Evolutionary conservation across 2,888 invertebrate species (phyloP).

Genomic region (Synergus japonicus): DNA sequence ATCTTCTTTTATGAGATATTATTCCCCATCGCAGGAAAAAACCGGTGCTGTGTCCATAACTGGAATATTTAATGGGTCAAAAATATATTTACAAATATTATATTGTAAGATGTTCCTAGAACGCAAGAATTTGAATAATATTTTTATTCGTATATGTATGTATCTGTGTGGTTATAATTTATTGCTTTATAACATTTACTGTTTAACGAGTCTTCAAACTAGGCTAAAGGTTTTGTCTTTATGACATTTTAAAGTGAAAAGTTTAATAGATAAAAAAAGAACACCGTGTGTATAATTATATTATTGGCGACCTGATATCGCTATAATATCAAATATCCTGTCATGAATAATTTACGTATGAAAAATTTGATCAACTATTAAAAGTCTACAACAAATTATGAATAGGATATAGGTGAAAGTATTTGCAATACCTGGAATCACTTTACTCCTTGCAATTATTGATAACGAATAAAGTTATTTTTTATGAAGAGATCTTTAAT

Average conservation of each 20-base stretch:
- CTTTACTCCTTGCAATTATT: neutral
- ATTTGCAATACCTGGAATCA: neutral
- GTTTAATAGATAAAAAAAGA: neutral
- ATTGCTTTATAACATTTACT: neutral
- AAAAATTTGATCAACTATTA: neutral
- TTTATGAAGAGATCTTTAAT: slow-evolving; percentile 19
- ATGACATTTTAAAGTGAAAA: neutral
- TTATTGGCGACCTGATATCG: neutral
- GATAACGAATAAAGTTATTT: neutral
- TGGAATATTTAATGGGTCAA: neutral
- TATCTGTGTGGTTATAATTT: neutral
- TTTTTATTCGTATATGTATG: neutral
- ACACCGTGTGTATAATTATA: neutral
- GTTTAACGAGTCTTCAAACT: neutral
- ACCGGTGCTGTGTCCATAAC: neutral
- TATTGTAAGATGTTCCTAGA: neutral
- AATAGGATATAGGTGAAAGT: neutral
- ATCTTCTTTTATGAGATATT: neutral
- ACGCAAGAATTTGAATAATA: neutral
- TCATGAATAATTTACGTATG: neutral
- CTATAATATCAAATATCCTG: neutral
- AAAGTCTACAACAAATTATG: neutral
- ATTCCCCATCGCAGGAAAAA: neutral
- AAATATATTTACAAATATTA: too few relatives aligned
- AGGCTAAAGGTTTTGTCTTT: neutral